Base-by-base conservation (phyloP, 2,797 vertebrate species). In the Enteromius thamalakanensis region DNA sequence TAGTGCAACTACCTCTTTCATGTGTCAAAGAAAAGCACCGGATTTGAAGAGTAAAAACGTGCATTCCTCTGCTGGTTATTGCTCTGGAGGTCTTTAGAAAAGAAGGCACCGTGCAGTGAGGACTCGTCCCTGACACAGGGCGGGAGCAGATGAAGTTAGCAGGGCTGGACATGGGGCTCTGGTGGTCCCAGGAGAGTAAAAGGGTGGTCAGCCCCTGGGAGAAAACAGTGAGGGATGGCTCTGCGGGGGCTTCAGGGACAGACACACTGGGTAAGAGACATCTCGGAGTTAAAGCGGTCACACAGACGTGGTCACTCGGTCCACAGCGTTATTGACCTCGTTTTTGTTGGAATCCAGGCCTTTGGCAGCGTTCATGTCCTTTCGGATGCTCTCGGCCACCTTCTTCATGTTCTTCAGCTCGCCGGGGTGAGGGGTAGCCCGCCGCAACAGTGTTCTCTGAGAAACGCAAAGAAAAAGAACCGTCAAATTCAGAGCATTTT, bases 331-430 rank as follows among this genome's bases (percentile, higher is more conserved):
- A 96, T 98, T 99, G 97, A 99, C 97, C 96, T 99, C 96, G 4
- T 99, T 99, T 95, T 99, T 99, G 96, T 99, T 99, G 94, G 98
- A 97, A 94, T 99, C 98, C 96, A 99, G 95, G 95, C 94, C 97
- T 95, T 98, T 99, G 94, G 97, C 97, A 81, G 97, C 97, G 51
- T 96, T 98, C 96, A 98, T 92, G 92, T 99, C 97, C 9, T 98
- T 99, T 90, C 97, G 96, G 86, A 99, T 92, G 92, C 95, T 99
- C 94, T 99, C 98, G 15, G 93, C 97, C 29, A 95, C 94, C 94
- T 97, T 99, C 93, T 99, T 99, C 98, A 99, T 97, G 65, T 92
- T 96, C 94, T 95, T 99, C 90, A 99, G 94, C 92, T 99, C 97
- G 1, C 97, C 97, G 0, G 98, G 98, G 91, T 99, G 97, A 88